Evolutionary conservation across 2,113 vertebrate species (phyloP).

Genomic region (Leptocoma aspasia): DNA sequence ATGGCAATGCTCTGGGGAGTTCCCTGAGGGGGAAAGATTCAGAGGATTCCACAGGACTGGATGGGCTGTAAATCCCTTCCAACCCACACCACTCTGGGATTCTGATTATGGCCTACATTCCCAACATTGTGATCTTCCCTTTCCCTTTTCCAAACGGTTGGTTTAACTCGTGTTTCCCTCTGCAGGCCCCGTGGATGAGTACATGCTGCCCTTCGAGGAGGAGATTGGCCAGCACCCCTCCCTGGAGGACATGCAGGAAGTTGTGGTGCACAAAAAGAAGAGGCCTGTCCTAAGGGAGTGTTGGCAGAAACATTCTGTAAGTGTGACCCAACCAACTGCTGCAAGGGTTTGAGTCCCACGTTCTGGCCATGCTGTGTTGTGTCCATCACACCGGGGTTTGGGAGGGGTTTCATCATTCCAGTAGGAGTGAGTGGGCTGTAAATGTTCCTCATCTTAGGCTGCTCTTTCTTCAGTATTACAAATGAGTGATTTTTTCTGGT

Average conservation of each 20-base stretch:
- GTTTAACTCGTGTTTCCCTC: background rate
- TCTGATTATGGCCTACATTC: accelerated
- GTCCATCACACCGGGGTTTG: background rate
- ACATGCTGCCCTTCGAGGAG: constrained; percentile 97
- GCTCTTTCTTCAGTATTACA: background rate
- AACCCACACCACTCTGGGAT: accelerated
- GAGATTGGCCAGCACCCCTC: constrained; percentile 98
- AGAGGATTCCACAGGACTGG: no score
- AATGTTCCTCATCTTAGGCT: background rate
- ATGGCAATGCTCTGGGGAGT: no score
- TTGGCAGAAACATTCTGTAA: constrained; percentile 97
- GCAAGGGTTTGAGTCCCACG: background rate
- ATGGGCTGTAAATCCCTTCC: background rate
- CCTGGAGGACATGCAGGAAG: constrained; percentile 98
- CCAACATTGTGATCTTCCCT: accelerated
- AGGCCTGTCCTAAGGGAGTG: constrained; percentile 91
- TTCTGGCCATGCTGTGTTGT: background rate
- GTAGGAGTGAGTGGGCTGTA: background rate
- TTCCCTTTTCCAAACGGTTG: accelerated
- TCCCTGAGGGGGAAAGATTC: no score
- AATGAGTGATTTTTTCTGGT: accelerated
- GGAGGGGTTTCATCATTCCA: background rate
- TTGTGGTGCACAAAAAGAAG: constrained; percentile 98
- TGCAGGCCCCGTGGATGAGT: constrained; percentile 93
- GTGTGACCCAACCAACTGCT: background rate